phyloP scores from a whole-genome alignment of 2,113 vertebrate species.

The Psettodes erumei region DNA sequence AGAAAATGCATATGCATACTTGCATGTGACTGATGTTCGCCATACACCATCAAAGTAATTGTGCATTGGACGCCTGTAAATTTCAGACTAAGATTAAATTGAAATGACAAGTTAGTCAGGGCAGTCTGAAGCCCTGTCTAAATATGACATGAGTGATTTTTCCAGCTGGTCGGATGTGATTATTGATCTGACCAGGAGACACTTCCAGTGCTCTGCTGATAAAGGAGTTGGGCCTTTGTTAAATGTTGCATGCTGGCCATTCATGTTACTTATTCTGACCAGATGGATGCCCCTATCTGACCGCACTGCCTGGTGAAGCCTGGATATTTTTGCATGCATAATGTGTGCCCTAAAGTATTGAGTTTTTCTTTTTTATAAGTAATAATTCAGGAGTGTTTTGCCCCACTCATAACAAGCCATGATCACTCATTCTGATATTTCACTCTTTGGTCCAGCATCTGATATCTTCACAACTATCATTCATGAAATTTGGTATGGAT shows the following conservation, averaged over 20 bases:
- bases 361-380: not conserved
- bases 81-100: conserved; percentile 43
- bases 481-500: not conserved
- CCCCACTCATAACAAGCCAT: not conserved
- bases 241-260: conserved; percentile 30
- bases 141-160: conserved; percentile 48
- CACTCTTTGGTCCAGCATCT: not conserved
- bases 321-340: conserved; percentile 21
- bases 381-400: conserved; percentile 19
- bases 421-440: not conserved
- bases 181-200: conserved; percentile 58
- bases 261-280: conserved; percentile 1
- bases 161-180: conserved; percentile 47
- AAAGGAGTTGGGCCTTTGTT: conserved; percentile 19
- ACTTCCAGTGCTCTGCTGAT: conserved; percentile 12
- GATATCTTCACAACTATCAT: not conserved
- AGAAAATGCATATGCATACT: not conserved
- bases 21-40: not conserved
- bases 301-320: not conserved
- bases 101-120: conserved; percentile 51
- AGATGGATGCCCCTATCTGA: conserved; percentile 3
- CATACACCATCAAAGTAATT: conserved; percentile 1
- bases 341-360: conserved; percentile 14
- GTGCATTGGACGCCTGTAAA: conserved; percentile 10
- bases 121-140: conserved; percentile 38